Conservation (phyloP, 2,797 vertebrate species). For the Melanotaenia maccullochi region DNA sequence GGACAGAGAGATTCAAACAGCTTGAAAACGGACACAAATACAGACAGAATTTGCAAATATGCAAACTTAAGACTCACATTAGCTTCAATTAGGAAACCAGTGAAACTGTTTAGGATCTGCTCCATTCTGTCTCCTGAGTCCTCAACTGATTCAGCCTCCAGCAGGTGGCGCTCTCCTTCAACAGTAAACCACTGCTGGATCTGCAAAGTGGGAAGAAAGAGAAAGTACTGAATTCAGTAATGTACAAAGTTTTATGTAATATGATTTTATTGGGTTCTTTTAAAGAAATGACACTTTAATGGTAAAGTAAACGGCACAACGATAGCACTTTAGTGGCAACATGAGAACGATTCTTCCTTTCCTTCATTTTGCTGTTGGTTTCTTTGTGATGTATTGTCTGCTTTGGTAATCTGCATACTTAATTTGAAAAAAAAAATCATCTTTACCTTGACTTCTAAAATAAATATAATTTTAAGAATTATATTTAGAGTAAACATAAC, state of each 20-base stretch:
- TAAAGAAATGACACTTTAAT: background rate
- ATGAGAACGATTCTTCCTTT: too few species aligned
- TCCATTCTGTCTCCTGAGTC: slow-evolving; percentile 79
- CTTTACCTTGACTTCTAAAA: too few species aligned
- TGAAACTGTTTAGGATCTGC: slow-evolving; percentile 80
- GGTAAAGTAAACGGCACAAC: background rate
- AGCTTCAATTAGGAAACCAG: slow-evolving; percentile 88
- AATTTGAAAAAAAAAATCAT: too few species aligned
- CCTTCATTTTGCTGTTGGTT: background rate
- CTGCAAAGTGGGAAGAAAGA: slow-evolving; percentile 65
- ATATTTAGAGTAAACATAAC: background rate
- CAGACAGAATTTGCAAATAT: background rate
- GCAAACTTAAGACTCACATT: slow-evolving; percentile 76
- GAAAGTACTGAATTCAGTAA: background rate
- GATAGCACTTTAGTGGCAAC: background rate
- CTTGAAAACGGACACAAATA: background rate
- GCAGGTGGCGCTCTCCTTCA: slow-evolving; percentile 85
- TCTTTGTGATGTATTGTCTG: background rate
- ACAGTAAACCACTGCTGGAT: slow-evolving; percentile 88
- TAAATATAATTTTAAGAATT: too few species aligned
- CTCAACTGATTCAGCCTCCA: slow-evolving; percentile 78
- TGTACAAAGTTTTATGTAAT: background rate
- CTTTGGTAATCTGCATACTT: background rate
- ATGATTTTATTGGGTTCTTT: background rate
- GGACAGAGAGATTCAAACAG: slow-evolving; percentile 7